phyloP scores from a whole-genome alignment of 2,888 invertebrate species.

The Nomada fabriciana region DNA sequence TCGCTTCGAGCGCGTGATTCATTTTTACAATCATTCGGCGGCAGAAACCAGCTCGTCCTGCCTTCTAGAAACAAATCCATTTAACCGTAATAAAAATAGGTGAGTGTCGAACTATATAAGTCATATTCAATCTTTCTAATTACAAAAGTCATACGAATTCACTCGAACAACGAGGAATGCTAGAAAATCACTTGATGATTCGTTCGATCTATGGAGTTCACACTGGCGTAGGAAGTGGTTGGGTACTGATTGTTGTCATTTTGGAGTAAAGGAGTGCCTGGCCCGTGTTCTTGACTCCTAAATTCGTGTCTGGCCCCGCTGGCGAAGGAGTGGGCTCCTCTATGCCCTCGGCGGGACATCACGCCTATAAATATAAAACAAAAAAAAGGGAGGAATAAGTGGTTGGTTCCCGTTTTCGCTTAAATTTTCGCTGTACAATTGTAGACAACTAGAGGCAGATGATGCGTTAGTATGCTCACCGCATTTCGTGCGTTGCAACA shows the following conservation, averaged over 20 bases:
- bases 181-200: slow-evolving; percentile 55
- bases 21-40: not conserved
- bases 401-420: not conserved
- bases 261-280: slow-evolving; percentile 82
- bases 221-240: slow-evolving; percentile 88
- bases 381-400: not conserved
- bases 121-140: slow-evolving; percentile 48
- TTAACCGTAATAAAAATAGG: slow-evolving; percentile 8
- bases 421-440: not conserved
- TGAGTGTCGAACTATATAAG: slow-evolving; percentile 6
- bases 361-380: slow-evolving; percentile 84
- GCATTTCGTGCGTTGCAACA: not conserved
- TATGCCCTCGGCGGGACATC: slow-evolving; percentile 85
- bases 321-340: slow-evolving; percentile 82
- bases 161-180: slow-evolving; percentile 30
- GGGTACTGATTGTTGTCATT: slow-evolving; percentile 81
- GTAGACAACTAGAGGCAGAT: not conserved
- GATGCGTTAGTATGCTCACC: not conserved
- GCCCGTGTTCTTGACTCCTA: slow-evolving; percentile 71
- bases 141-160: slow-evolving; percentile 55
- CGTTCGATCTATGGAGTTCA: slow-evolving; percentile 83
- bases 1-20: slow-evolving; percentile 1
- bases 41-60: not conserved
- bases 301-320: slow-evolving; percentile 81
- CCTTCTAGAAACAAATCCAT: slow-evolving; percentile 3